Conservation (phyloP, 2,888 invertebrate species). For the Bimastos eiseni region DNA sequence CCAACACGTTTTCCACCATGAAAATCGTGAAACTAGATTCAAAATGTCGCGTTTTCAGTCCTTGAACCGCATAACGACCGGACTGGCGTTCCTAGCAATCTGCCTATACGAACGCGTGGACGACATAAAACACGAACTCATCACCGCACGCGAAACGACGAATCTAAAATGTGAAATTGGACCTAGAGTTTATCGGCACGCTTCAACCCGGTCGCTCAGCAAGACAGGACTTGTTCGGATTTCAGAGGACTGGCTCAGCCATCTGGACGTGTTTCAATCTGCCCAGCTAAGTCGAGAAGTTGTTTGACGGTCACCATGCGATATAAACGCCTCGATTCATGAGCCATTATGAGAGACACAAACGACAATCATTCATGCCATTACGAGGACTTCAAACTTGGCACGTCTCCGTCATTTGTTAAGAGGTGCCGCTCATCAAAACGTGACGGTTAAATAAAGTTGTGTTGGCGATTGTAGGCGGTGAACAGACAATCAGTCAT, state of each 20-base stretch:
- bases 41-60: not conserved
- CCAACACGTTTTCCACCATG: not conserved
- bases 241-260: not conserved
- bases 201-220: not conserved
- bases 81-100: not conserved
- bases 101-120: not conserved
- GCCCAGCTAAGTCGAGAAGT: not conserved
- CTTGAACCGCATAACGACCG: slow-evolving; percentile 13
- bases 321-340: not conserved
- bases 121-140: not conserved
- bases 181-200: not conserved
- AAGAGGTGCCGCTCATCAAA: not conserved
- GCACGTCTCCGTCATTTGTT: not conserved
- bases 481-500: not conserved
- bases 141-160: not conserved
- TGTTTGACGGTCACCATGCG: not conserved
- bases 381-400: not conserved
- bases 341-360: not conserved
- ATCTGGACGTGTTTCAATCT: not conserved
- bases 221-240: not conserved
- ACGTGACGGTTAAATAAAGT: not conserved
- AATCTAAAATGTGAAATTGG: not conserved
- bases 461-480: not conserved
- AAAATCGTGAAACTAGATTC: not conserved
- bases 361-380: not conserved